Conservation (phyloP, 1,140 invertebrate species). For the Bursaphelenchus mucronatus region DNA sequence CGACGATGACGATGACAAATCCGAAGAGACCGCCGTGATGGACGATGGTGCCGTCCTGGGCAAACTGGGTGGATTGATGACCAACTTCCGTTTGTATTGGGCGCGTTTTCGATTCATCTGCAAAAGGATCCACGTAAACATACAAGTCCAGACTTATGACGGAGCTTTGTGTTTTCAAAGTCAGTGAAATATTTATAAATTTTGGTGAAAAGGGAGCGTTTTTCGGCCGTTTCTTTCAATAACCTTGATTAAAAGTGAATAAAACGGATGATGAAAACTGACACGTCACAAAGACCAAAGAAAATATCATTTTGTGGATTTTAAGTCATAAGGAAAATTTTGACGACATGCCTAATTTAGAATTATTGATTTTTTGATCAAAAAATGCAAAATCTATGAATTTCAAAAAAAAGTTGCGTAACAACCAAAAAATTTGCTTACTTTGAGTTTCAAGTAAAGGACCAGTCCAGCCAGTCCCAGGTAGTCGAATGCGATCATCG, state of each 20-base stretch:
- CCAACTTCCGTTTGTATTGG: conserved; percentile 2
- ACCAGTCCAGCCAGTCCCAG: conserved; percentile 27
- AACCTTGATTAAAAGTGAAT: no score
- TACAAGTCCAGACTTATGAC: background rate
- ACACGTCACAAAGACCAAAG: no score
- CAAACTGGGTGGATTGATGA: conserved; percentile 12
- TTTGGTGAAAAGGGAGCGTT: no score
- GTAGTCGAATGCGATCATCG: conserved; percentile 42
- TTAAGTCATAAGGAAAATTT: background rate
- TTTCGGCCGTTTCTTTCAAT: no score
- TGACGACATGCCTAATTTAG: background rate
- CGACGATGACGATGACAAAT: background rate
- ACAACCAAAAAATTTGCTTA: conserved; percentile 18
- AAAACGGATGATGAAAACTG: no score
- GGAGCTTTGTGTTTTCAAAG: no score
- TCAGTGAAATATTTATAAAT: no score
- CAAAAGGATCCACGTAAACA: background rate
- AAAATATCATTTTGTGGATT: no score
- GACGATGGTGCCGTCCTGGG: conserved; percentile 3
- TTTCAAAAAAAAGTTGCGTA: no score
- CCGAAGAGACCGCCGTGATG: conserved; percentile 2
- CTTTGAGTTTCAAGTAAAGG: conserved; percentile 43
- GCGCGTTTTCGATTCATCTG: conserved; percentile 18
- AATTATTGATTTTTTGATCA: background rate
- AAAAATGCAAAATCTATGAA: no score